Evolutionary conservation across 2,888 invertebrate genomes (phyloP), one percentile per base, ranked within the genome.

Genomic region (Dexiosoma caninum): DNA sequence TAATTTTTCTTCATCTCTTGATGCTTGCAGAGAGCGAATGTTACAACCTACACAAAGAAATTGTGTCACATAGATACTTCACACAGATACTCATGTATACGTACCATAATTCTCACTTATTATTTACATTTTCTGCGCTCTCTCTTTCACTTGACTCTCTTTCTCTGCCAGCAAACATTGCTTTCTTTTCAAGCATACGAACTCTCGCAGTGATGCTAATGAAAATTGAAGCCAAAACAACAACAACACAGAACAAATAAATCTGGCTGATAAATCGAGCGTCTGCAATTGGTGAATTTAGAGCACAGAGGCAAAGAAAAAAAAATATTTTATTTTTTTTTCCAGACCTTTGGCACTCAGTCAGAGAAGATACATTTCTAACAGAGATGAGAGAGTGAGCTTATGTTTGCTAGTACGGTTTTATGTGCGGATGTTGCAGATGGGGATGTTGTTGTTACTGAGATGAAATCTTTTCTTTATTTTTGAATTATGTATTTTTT

Each of bases 241-340:
- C 21, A 55, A 4, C 42, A 75, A 67, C 32, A 71, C 51, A 35
- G 49, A 76, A 81, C 64, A 46, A 67, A 81, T 70, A 83, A 82
- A 83, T 83, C 84, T 71, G 67, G 80, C 85, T 87, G 81, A 81
- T 81, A 81, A 81, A 77, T 74, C 46, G 46, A 69, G 44, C 69
- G 77, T 81, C 77, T 69, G 72, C 69, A 81, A 81, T 81, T 81
- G 81, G 81, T 81, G 77, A 67, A 67, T 77, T 55, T 42, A 49
- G 69, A 51, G 69, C 77, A 76, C 32, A 53, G 27, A 70, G 46
- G 21, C 62, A 42, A 2, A 21, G 19, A 30, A 53, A 6, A 19
- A 23, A 44, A n/a, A n/a, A n/a, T n/a, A n/a, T n/a, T n/a, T 27
- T 23, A 6, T 42, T 46, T 46, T 55, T 67, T 35, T 23, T 62